These are phyloP conservation scores for Microtus pennsylvanicus DNA, from an alignment of 2,113 vertebrate genomes.

Conservation along the genomic window DNA sequence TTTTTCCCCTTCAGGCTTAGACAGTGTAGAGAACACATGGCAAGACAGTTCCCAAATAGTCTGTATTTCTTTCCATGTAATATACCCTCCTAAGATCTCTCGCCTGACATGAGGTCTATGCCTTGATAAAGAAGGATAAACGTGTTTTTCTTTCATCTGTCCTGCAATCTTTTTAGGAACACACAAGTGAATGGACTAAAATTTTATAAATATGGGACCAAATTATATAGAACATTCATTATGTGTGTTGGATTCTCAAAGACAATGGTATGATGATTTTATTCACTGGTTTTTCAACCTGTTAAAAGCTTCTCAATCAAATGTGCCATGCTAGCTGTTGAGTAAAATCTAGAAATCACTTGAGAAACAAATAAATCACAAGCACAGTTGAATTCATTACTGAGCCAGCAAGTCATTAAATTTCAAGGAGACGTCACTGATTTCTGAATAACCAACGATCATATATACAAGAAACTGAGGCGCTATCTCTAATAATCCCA, in stretches of 20 bases:
- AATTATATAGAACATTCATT: conserved; percentile 48
- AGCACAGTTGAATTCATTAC: conserved; percentile 13
- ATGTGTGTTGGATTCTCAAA: conserved; percentile 43
- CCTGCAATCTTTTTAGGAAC: conserved; percentile 41
- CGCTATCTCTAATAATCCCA: conserved; percentile 1
- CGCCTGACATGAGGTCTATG: conserved; percentile 6
- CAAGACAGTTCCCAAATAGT: conserved; percentile 39
- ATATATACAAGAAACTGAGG: conserved; percentile 22
- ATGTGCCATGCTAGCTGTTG: conserved; percentile 2
- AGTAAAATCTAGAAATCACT: conserved; percentile 54
- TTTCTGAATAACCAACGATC: conserved; percentile 33
- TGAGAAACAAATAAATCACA: conserved; percentile 58
- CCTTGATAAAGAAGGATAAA: conserved; percentile 50
- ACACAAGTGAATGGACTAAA: conserved; percentile 39
- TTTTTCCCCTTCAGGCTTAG: neutral
- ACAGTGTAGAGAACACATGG: conserved; percentile 35
- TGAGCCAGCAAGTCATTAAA: conserved; percentile 29
- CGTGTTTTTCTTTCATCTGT: neutral
- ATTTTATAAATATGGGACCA: neutral
- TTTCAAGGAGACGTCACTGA: conserved; percentile 33
- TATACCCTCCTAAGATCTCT: conserved; percentile 40
- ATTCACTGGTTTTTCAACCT: conserved; percentile 47
- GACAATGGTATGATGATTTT: conserved; percentile 47
- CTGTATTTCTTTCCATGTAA: neutral
- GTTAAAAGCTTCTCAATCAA: conserved; percentile 36